Conservation (phyloP, 2,113 vertebrate genomes). For the Peromyscus polionotus region DNA sequence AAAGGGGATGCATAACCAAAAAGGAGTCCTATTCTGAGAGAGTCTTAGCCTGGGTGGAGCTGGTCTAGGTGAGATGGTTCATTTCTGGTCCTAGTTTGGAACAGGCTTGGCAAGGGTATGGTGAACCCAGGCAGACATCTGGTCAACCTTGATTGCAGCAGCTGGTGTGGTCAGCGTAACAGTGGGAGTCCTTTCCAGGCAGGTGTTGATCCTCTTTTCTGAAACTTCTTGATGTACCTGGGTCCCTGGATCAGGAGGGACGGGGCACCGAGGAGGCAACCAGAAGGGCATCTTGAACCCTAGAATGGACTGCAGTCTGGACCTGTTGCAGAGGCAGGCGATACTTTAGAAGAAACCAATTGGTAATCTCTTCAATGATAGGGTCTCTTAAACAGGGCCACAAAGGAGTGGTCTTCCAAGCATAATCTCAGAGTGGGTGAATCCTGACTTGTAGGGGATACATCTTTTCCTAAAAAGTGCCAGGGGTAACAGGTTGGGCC, state of each 20-base stretch:
- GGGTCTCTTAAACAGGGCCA: background rate
- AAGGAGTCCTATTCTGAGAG: background rate
- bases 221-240: background rate
- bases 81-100: background rate
- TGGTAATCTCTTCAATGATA: background rate
- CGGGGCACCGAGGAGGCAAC: background rate
- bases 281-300: background rate
- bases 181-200: background rate
- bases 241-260: background rate
- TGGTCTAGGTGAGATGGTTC: background rate
- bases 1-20: background rate
- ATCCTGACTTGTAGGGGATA: background rate
- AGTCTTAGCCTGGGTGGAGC: background rate
- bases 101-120: background rate
- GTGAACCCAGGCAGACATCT: background rate
- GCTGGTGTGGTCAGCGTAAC: background rate
- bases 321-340: background rate
- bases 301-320: background rate
- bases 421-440: background rate
- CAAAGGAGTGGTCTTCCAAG: background rate
- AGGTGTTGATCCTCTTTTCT: background rate
- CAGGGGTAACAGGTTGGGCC: background rate
- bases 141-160: background rate
- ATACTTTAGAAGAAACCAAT: background rate
- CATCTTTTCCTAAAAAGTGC: background rate